Percentiles rank a stretch among this genome's conserved stretches.
These are phyloP conservation scores for Brachionus angularis DNA, from an alignment of 1,140 invertebrate genomes.

Conservation along the genomic window DNA sequence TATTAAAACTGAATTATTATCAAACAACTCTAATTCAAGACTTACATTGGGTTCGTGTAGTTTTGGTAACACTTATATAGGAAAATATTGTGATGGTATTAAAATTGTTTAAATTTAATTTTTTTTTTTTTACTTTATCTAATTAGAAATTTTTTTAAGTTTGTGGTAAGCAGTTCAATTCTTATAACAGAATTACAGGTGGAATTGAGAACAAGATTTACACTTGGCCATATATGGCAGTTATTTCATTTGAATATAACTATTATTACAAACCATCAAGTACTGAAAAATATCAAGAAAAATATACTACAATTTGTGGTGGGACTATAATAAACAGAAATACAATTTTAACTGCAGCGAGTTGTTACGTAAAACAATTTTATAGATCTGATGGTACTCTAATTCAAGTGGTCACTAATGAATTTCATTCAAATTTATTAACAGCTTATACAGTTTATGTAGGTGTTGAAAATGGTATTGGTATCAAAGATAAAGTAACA, in stretches of 20 bases:
- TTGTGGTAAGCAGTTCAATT: no score
- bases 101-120: neutral
- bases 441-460: constrained; percentile 4
- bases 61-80: no score
- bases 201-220: constrained; percentile 33
- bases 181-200: constrained; percentile 40
- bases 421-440: neutral
- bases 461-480: neutral
- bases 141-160: no score
- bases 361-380: constrained; percentile 7
- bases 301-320: neutral
- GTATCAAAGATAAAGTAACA: no score
- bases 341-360: constrained; percentile 11
- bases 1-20: no score
- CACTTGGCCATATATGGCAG: constrained; percentile 44
- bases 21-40: no score
- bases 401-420: neutral
- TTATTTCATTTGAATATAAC: neutral
- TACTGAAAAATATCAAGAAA: no score
- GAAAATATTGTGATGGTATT: constrained; percentile 30
- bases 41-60: no score
- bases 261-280: neutral
- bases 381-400: neutral
- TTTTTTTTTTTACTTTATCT: no score
- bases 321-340: constrained; percentile 7